Evolutionary conservation across 2,797 vertebrate species (phyloP).

Genomic region (Moxostoma hubbsi): DNA sequence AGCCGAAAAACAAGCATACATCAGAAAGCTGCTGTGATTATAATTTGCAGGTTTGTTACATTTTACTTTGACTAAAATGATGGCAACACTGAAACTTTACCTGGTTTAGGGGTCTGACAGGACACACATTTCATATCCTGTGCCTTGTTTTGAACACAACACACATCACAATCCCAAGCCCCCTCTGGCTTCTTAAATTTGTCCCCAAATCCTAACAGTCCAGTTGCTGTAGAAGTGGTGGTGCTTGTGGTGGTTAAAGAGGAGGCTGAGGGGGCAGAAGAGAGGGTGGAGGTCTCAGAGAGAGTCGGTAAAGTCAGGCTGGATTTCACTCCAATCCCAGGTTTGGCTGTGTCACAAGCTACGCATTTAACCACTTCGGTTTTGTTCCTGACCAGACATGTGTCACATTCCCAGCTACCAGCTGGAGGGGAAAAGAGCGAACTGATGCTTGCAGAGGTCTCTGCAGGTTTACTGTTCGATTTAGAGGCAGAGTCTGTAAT

Average conservation of each 20-base stretch:
- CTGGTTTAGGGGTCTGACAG: slow-evolving; percentile 88
- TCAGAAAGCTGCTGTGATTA: neutral
- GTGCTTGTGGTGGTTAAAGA: slow-evolving; percentile 63
- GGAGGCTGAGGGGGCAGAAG: slow-evolving; percentile 65
- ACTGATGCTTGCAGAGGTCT: slow-evolving; percentile 47
- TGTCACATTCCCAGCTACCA: slow-evolving; percentile 95
- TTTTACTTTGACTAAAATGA: neutral
- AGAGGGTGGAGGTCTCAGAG: slow-evolving; percentile 70
- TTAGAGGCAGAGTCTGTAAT: slow-evolving; percentile 63
- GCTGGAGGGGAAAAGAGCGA: slow-evolving; percentile 79
- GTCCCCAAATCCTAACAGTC: slow-evolving; percentile 85
- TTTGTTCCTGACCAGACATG: slow-evolving; percentile 94
- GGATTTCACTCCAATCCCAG: slow-evolving; percentile 89
- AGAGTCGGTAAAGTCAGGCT: slow-evolving; percentile 79
- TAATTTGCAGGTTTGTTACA: neutral
- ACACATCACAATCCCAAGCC: slow-evolving; percentile 89
- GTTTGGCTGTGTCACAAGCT: slow-evolving; percentile 94
- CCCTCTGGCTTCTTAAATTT: slow-evolving; percentile 91
- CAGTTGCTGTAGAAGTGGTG: slow-evolving; percentile 70
- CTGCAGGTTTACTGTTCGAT: slow-evolving; percentile 72
- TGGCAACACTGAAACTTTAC: slow-evolving; percentile 67
- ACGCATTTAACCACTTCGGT: slow-evolving; percentile 90
- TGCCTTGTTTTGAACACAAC: slow-evolving; percentile 88
- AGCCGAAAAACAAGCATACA: too few relatives aligned
- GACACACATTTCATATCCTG: slow-evolving; percentile 89